These are phyloP conservation scores for Drosophila teissieri DNA, from an alignment of 1,140 invertebrate genomes.

Conservation along the genomic window DNA sequence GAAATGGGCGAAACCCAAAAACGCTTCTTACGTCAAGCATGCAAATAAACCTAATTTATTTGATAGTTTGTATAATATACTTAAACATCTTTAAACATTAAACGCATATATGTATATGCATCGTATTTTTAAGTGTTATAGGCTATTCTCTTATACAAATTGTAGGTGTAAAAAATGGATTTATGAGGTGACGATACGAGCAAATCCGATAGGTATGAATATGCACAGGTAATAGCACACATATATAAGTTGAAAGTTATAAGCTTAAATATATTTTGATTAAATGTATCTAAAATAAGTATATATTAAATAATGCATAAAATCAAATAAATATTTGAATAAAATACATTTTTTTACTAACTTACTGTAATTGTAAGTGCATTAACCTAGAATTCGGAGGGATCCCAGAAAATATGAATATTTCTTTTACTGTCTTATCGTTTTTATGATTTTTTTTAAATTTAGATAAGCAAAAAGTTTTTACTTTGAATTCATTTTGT, in stretches of 20 bases:
- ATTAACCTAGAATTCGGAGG: too few species aligned
- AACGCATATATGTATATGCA: slow-evolving; percentile 29
- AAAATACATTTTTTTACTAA: too few species aligned
- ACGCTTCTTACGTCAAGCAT: slow-evolving; percentile 70
- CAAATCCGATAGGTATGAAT: slow-evolving; percentile 59
- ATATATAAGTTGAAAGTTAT: slow-evolving; percentile 19
- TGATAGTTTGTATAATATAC: slow-evolving; percentile 71
- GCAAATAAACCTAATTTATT: slow-evolving; percentile 74
- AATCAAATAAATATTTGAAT: too few species aligned
- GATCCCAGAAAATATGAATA: too few species aligned
- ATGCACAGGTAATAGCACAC: slow-evolving; percentile 46
- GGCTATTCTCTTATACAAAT: slow-evolving; percentile 68
- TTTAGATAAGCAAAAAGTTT: too few species aligned
- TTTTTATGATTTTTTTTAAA: too few species aligned
- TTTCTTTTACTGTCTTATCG: too few species aligned
- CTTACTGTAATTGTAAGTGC: too few species aligned
- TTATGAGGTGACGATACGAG: slow-evolving; percentile 27
- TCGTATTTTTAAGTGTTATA: slow-evolving; percentile 73
- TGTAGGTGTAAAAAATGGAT: slow-evolving; percentile 63
- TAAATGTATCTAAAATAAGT: too few species aligned
- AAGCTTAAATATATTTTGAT: too few species aligned
- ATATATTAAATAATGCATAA: too few species aligned
- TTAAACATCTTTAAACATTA: slow-evolving; percentile 13
- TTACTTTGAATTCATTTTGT: too few species aligned
- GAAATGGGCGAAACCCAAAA: slow-evolving; percentile 37